Evolutionary conservation across 2,888 invertebrate genomes (phyloP).

Genomic region (Parascotia fuliginaria): DNA sequence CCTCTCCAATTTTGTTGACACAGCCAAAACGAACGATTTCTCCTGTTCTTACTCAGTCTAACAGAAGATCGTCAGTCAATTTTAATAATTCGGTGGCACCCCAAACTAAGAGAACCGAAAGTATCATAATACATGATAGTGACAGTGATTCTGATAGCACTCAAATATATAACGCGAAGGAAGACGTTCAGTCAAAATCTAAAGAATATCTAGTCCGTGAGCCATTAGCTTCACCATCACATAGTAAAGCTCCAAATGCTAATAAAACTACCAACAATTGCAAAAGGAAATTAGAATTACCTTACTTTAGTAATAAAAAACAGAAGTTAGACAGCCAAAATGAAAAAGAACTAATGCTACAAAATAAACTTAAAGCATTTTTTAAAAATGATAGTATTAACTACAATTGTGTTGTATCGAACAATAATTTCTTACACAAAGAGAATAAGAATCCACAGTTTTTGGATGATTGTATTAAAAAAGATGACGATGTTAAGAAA

Average conservation of each 20-base stretch:
- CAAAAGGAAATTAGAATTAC: constrained; percentile 70
- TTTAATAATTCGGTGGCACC: constrained; percentile 23
- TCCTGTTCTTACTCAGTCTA: constrained; percentile 71
- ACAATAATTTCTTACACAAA: constrained; percentile 55
- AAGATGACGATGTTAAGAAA: constrained; percentile 30
- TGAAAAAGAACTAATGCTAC: constrained; percentile 54
- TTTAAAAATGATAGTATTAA: constrained; percentile 45
- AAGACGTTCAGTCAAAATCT: constrained; percentile 20
- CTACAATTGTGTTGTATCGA: constrained; percentile 53
- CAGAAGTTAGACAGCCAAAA: constrained; percentile 59
- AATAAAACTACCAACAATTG: constrained; percentile 20
- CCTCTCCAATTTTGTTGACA: constrained; percentile 8
- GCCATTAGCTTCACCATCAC: no score
- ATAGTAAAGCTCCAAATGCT: background rate
- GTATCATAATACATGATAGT: constrained; percentile 71
- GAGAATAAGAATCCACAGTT: constrained; percentile 62
- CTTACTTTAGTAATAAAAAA: constrained; percentile 75
- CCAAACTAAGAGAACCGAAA: constrained; percentile 41
- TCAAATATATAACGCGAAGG: constrained; percentile 50
- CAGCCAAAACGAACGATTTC: constrained; percentile 61
- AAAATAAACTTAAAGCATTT: constrained; percentile 67
- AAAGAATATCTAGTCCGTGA: background rate
- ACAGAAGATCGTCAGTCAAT: constrained; percentile 43
- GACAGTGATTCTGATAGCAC: constrained; percentile 70
- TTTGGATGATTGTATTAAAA: constrained; percentile 31